These are phyloP conservation scores for Enchytraeus crypticus DNA, from an alignment of 2,888 invertebrate genomes.

Conservation along the genomic window DNA sequence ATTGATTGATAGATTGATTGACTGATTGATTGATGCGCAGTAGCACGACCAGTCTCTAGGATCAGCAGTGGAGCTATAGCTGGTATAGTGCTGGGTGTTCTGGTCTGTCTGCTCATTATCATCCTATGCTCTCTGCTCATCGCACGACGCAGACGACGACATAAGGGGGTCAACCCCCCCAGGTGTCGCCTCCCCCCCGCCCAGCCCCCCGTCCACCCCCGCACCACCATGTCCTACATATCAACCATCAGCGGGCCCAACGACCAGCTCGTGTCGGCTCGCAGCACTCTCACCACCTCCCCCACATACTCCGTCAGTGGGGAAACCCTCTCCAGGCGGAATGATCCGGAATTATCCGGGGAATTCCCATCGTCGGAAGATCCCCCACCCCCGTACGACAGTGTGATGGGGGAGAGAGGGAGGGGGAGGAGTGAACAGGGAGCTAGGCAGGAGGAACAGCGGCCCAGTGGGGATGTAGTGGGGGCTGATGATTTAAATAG, in stretches of 20 bases:
- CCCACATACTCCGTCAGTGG: background rate
- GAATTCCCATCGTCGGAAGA: background rate
- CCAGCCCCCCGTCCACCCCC: background rate
- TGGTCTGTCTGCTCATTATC: background rate
- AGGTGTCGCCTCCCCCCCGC: background rate
- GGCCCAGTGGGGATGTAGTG: background rate
- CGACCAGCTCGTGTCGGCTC: background rate
- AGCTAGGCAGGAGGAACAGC: background rate
- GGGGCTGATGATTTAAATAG: too few relatives aligned
- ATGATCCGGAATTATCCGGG: background rate
- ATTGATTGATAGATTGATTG: too few relatives aligned
- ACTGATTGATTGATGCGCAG: background rate
- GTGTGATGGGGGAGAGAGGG: background rate
- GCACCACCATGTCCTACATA: background rate
- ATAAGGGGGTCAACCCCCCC: background rate
- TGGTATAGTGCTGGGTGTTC: constrained; percentile 1
- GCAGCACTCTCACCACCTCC: background rate
- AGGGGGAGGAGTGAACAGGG: background rate
- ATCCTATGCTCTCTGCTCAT: background rate
- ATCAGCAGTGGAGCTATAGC: constrained; percentile 1
- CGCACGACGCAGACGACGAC: background rate
- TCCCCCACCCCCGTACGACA: constrained; percentile 8
- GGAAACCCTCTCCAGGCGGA: background rate
- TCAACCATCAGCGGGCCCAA: constrained; percentile 1
- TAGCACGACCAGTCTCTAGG: background rate